Conservation (phyloP, 2,113 vertebrate species). For the Baryphthengus martii region DNA sequence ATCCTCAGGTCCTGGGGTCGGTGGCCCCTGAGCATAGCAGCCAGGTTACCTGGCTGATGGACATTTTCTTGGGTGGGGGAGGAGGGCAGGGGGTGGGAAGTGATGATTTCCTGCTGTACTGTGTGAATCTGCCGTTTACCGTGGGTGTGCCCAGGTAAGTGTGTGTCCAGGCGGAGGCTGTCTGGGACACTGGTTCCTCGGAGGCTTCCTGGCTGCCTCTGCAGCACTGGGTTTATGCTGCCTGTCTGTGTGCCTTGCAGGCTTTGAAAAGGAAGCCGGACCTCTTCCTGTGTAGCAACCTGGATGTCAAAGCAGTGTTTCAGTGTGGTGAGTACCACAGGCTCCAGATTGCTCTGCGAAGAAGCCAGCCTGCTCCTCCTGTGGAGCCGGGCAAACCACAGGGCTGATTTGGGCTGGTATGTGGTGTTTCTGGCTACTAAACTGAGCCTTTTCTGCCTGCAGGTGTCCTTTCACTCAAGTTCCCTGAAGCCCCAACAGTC, state of each 20-base stretch:
- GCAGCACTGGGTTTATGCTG: conserved; percentile 42
- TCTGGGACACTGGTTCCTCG: not conserved
- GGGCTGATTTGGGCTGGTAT: not conserved
- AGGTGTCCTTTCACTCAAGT: conserved; percentile 97
- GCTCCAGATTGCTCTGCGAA: not conserved
- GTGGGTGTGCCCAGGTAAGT: conserved; percentile 63
- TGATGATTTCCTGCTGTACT: conserved; percentile 28
- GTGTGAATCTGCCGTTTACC: not conserved
- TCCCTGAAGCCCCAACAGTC: conserved; percentile 95
- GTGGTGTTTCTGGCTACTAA: not conserved
- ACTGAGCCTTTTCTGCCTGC: conserved; percentile 19
- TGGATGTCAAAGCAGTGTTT: conserved; percentile 96
- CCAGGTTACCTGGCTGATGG: not conserved
- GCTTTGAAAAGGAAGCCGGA: conserved; percentile 98
- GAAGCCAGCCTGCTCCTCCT: not conserved
- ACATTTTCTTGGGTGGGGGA: not conserved
- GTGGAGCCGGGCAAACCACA: fast-evolving
- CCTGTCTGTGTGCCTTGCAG: conserved; percentile 85
- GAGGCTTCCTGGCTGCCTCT: not conserved
- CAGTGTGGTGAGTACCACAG: conserved; percentile 91
- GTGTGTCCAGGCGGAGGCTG: conserved; percentile 9
- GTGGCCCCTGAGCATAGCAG: fast-evolving
- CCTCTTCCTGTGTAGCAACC: conserved; percentile 93
- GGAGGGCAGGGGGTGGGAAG: no score
- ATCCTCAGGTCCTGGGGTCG: not conserved